Base-by-base conservation (phyloP, 1,140 invertebrate genomes). In the Drosophila nasuta region DNA sequence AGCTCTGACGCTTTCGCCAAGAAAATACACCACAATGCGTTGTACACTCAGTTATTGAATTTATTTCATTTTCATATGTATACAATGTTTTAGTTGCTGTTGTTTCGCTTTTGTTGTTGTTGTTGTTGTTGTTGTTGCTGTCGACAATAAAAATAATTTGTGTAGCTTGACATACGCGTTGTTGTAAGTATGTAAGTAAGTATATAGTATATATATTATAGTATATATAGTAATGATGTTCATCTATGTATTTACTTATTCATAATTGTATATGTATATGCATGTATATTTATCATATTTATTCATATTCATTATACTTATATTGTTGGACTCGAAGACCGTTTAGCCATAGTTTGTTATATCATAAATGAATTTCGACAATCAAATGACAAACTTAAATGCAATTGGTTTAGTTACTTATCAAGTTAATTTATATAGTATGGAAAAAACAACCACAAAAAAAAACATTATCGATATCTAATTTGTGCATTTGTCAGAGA, bases 121-220 rank as follows among this genome's bases (percentile, higher is more conserved):
- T 28, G 49, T 72, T 17, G 17, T 20, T 20, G 20, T 20, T 20
- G 20, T 64, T 52, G 63, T 65, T 76, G 35, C 8, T 60, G 59
- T 76, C 64, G 82, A 87, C 82, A 86, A 86, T 87, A 87, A 87
- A 86, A 86, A 86, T 86, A 87, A 86, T 62, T 85, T 65, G 77
- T 63, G 54, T 64, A 43, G 62, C 20, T 49, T 15, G 65, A 64
- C 43, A 54, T 46, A 38, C 43, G 62, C 35, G 25, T 33, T 59
- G 4, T 51, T 25, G 20, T 25, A 35, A 57, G 51, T 65, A 49
- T 56, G 45, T 54, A 33, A 48, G 35, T 62, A 57, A 62, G 45
- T 49, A 54, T 35, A 71, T 71, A 35, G 2, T 35, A 35, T 35
- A 7, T 77, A 65, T 20, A 43, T 43, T 43, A 8, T 13, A 2